Evolutionary conservation across 2,113 vertebrate genomes (phyloP).

Genomic region (Platycercus adscitus): DNA sequence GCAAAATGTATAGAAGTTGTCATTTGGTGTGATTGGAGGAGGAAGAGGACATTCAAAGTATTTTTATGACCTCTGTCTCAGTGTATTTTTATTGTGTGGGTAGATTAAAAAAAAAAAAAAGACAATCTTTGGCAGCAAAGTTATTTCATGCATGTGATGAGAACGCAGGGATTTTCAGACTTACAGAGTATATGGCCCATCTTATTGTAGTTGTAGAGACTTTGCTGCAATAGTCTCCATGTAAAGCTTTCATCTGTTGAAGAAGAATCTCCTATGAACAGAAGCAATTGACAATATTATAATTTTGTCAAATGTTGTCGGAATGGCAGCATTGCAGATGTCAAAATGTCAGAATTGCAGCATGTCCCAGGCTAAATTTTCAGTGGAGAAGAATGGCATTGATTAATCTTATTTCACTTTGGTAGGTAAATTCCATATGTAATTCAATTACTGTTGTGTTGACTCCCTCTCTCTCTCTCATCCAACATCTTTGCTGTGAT

Average conservation of each 20-base stretch:
- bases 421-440: background rate
- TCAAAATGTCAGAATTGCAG: background rate
- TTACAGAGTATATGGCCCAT: accelerated
- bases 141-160: background rate
- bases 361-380: background rate
- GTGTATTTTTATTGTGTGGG: background rate
- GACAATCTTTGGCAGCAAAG: background rate
- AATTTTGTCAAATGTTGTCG: background rate
- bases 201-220: background rate
- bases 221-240: background rate
- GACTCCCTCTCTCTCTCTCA: background rate
- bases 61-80: background rate
- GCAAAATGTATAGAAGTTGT: background rate
- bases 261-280: background rate
- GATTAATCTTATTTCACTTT: background rate
- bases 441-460: background rate
- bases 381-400: background rate
- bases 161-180: background rate
- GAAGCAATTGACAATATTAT: background rate
- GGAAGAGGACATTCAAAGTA: background rate
- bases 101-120: background rate
- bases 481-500: background rate
- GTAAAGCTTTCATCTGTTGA: background rate
- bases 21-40: background rate
- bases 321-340: background rate